Conservation (phyloP, 2,888 invertebrate genomes). For the Drosophila affinis region DNA sequence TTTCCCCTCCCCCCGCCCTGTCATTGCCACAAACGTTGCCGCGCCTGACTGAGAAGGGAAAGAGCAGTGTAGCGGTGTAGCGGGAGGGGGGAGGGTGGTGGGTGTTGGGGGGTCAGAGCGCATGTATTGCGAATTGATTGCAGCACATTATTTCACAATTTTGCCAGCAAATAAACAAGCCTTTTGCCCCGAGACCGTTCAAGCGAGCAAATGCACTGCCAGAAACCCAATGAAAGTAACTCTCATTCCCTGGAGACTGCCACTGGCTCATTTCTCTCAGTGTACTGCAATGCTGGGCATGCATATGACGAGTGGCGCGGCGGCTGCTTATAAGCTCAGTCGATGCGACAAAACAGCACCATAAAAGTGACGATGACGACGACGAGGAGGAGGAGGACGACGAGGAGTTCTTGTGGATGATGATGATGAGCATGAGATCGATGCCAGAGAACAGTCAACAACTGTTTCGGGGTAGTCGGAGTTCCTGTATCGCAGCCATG, state of each 20-base stretch:
- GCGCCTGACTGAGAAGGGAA: conserved; percentile 7
- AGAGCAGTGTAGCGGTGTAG: not conserved
- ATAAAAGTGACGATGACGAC: conserved; percentile 43
- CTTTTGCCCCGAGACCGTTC: conserved; percentile 19
- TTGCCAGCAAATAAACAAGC: conserved; percentile 71
- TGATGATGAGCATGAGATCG: conserved; percentile 25
- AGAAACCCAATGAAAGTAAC: too few species aligned
- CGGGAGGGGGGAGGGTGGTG: too few species aligned
- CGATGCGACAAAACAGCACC: conserved; percentile 56
- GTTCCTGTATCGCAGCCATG: conserved; percentile 30
- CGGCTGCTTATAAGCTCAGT: conserved; percentile 51
- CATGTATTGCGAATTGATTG: conserved; percentile 71
- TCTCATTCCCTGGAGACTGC: too few species aligned
- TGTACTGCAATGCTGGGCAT: conserved; percentile 13
- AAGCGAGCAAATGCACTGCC: conserved; percentile 16
- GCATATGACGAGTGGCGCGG: conserved; percentile 33
- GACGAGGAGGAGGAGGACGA: conserved; percentile 12
- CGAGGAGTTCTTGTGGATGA: conserved; percentile 9
- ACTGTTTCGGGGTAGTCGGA: conserved; percentile 27
- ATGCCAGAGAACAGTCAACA: conserved; percentile 44
- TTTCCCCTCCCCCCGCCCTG: conserved; percentile 6
- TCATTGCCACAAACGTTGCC: conserved; percentile 6
- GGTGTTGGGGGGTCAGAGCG: conserved; percentile 29
- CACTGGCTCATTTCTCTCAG: not conserved
- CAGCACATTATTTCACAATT: conserved; percentile 74